Base-by-base conservation (phyloP, 2,113 vertebrate genomes). In the Acrocephalus kingi region DNA sequence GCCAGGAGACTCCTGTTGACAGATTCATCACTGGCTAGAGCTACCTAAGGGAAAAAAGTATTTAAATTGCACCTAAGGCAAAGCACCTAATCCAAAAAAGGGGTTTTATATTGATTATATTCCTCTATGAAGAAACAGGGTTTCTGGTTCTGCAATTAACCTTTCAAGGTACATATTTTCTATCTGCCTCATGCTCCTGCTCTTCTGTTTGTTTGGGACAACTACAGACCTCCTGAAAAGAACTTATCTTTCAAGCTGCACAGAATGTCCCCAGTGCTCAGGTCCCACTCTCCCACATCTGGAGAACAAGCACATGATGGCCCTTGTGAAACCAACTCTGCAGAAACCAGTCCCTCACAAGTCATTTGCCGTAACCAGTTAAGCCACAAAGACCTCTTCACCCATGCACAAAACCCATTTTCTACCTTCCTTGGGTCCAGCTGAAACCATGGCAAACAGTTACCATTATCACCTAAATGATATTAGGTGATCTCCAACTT, bases 181-280 rank as follows among this genome's bases (percentile, higher is more conserved):
- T 25, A 33, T 46, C 23, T 35, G 11, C 8, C 63, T 90, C 28
- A n/a, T 0, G 0, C 6, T 83, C 2, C 0, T 33, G 19, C 15
- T 62, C 9, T 90, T 84, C 39, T 79, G 9, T 14, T 73, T 92
- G 17, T 16, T 5, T 20, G 24, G 12, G 15, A 69, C 43, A 73
- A 13, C 16, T 64, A 83, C 13, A 88, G 74, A 84, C 11, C 17
- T 88, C 35, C 54, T n/a, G 23, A 78, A 90, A 86, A 92, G 2
- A 85, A 12, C 8, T 58, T 28, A 8, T 22, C 30, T 90, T 92
- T 59, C 22, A 62, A 81, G 30, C 39, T 51, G 39, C 16, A 45
- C 16, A 52, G 12, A 73, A 68, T 28, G 9, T 25, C 21, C 4
- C 7, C 39, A 33, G 8, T 15, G 13, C 27, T 81, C n/a, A 39